phyloP scores from a whole-genome alignment of 37 sponge, comb jelly and placozoan species.

The Amphimedon queenslandica region DNA sequence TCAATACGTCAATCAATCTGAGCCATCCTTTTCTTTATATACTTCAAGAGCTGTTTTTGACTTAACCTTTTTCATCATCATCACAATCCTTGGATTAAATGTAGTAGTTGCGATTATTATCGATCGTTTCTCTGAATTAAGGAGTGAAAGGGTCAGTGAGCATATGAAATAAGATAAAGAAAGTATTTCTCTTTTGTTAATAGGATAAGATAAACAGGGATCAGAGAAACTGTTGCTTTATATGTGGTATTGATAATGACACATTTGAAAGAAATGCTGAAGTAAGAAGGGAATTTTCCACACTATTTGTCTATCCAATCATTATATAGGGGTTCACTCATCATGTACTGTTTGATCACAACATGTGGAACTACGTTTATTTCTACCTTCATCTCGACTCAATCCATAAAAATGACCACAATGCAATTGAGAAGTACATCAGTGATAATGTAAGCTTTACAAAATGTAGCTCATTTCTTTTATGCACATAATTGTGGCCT shows the following conservation, averaged over 20 bases:
- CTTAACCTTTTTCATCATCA: constrained; percentile 30
- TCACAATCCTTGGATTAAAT: constrained; percentile 6
- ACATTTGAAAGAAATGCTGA: background rate
- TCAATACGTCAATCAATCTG: background rate
- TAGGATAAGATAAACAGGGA: background rate
- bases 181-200: background rate
- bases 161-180: background rate
- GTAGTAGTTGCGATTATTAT: background rate
- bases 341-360: constrained; percentile 13
- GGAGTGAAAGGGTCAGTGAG: constrained; percentile 28
- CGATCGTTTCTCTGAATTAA: background rate
- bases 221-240: background rate
- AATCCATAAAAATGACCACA: constrained; percentile 11
- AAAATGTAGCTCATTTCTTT: too few relatives aligned
- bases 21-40: background rate
- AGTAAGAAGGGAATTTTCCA: background rate
- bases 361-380: constrained; percentile 16
- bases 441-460: constrained; percentile 3
- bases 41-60: constrained; percentile 13
- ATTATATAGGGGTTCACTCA: constrained; percentile 2
- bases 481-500: background rate
- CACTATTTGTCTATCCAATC: background rate
- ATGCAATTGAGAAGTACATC: constrained; percentile 8
- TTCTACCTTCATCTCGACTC: background rate
- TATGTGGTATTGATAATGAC: background rate